phyloP scores from a whole-genome alignment of 1,140 invertebrate species.

The Leptinotarsa texana region DNA sequence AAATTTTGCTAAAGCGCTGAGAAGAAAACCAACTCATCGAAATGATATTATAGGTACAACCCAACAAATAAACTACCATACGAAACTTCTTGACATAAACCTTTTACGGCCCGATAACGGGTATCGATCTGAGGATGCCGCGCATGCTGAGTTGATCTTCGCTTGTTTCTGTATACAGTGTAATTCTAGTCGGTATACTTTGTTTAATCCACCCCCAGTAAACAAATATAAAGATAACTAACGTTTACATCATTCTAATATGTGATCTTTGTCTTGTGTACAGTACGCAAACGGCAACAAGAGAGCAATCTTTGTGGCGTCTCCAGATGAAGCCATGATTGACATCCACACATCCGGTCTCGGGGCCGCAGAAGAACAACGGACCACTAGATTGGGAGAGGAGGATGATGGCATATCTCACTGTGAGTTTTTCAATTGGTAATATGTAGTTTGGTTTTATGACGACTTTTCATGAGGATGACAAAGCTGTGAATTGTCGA shows the following conservation, averaged over 20 bases:
- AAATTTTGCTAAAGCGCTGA: too few species aligned
- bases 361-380: slow-evolving; percentile 46
- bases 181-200: not conserved
- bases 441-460: too few species aligned
- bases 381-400: slow-evolving; percentile 52
- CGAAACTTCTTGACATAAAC: not conserved
- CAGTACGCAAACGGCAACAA: slow-evolving; percentile 46
- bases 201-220: not conserved
- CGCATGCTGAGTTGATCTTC: not conserved
- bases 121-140: slow-evolving; percentile 16
- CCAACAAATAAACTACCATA: not conserved
- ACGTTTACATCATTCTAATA: not conserved
- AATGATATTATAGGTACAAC: not conserved
- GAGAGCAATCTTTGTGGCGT: slow-evolving; percentile 54
- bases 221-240: not conserved
- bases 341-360: slow-evolving; percentile 63
- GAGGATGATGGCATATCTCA: slow-evolving; percentile 53
- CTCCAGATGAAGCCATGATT: slow-evolving; percentile 65
- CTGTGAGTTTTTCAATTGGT: slow-evolving; percentile 34
- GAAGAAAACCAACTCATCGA: too few species aligned
- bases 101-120: not conserved
- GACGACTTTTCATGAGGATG: too few species aligned
- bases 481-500: too few species aligned
- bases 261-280: slow-evolving; percentile 9
- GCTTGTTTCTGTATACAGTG: slow-evolving; percentile 15